Conservation (phyloP, 2,797 vertebrate genomes). For the Lindbergichthys nudifrons region DNA sequence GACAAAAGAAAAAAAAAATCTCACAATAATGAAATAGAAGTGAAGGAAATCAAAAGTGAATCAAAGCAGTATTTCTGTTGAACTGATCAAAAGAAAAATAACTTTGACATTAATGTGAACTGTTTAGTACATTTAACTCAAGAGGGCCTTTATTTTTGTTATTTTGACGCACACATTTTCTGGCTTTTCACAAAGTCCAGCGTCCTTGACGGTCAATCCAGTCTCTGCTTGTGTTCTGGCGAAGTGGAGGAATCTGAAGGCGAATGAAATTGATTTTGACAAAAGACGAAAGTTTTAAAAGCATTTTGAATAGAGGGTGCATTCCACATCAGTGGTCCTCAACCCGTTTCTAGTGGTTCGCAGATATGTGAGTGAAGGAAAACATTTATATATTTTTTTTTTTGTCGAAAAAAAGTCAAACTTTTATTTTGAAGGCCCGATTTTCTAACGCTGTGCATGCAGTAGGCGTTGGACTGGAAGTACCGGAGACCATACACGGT, state of each 20-base stretch:
- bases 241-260: constrained; percentile 1
- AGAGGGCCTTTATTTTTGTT: not conserved
- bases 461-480: too few relatives aligned
- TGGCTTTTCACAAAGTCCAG: not conserved
- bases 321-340: too few relatives aligned
- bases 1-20: not conserved
- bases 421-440: too few relatives aligned
- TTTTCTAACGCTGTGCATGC: too few relatives aligned
- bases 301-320: not conserved
- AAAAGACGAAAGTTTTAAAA: not conserved
- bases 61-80: not conserved
- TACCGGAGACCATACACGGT: too few relatives aligned
- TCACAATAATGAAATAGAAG: not conserved
- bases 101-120: not conserved
- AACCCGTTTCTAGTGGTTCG: too few relatives aligned
- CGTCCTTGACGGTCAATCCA: not conserved
- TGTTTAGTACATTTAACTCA: not conserved
- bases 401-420: too few relatives aligned
- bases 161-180: not conserved
- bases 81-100: not conserved
- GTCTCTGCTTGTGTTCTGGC: not conserved
- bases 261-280: not conserved
- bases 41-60: not conserved
- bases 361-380: too few relatives aligned
- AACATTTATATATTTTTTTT: too few relatives aligned